These are phyloP conservation scores for Marisa cornuarietis DNA, from an alignment of 1,140 invertebrate species.

Conservation along the genomic window DNA sequence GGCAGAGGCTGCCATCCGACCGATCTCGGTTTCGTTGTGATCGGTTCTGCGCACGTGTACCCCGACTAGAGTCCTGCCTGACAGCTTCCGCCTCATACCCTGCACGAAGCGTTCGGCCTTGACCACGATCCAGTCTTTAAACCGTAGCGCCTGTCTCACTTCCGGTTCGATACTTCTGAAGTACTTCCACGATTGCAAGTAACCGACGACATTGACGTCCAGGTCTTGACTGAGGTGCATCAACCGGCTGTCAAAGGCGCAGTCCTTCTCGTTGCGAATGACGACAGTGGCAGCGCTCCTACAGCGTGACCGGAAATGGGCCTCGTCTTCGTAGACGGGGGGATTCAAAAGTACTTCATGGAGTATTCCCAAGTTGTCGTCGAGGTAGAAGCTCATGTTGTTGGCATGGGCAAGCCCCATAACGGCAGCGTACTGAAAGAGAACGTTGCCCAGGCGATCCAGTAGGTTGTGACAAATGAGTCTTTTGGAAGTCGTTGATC, in stretches of 20 bases:
- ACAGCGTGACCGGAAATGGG: too few relatives aligned
- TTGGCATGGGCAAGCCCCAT: slow-evolving; percentile 30
- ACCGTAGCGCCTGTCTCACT: slow-evolving; percentile 37
- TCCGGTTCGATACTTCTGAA: slow-evolving; percentile 30
- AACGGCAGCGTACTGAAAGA: slow-evolving; percentile 47
- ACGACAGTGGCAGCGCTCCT: too few relatives aligned
- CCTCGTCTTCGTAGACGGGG: too few relatives aligned
- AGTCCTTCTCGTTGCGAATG: too few relatives aligned
- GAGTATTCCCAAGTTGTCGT: too few relatives aligned
- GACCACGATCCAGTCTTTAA: slow-evolving; percentile 27
- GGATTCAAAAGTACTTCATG: too few relatives aligned
- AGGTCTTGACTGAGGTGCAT: too few relatives aligned
- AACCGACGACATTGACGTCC: slow-evolving; percentile 29
- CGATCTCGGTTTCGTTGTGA: background rate
- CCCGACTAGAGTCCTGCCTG: slow-evolving; percentile 33
- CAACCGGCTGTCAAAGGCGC: too few relatives aligned
- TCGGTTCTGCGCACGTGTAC: slow-evolving; percentile 50
- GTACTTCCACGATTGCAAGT: slow-evolving; percentile 52
- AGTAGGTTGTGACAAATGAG: background rate
- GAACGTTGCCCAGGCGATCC: slow-evolving; percentile 40
- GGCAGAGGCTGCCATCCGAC: background rate
- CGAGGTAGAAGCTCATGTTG: background rate
- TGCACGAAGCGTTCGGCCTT: slow-evolving; percentile 27
- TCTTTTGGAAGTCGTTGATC: too few relatives aligned
- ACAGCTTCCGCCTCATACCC: slow-evolving; percentile 4